Percentiles rank a stretch among this genome's conserved stretches.
phyloP scores from a whole-genome alignment of 2,113 vertebrate species.

The Martes martes region DNA sequence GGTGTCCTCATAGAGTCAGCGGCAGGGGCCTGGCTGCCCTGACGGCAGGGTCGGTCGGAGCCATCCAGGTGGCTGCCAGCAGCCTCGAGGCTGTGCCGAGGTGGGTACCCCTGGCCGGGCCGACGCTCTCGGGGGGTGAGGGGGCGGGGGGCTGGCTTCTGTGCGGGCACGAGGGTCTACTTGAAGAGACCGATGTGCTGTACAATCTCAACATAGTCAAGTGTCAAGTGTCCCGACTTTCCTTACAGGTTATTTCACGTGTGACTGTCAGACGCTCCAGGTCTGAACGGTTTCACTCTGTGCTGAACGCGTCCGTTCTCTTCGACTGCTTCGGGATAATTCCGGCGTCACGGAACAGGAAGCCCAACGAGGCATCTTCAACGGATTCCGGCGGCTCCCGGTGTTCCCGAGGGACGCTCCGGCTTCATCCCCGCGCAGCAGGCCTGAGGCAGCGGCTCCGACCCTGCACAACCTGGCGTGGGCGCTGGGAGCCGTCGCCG shows the following conservation, averaged over 20 bases:
- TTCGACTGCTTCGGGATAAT: not conserved
- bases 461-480: not conserved
- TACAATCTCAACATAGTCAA: not conserved
- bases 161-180: accelerated
- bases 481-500: accelerated
- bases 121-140: not conserved
- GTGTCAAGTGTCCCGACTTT: too few relatives aligned
- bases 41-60: accelerated
- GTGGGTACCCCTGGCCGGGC: not conserved
- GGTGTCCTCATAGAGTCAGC: not conserved
- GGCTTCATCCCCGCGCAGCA: accelerated
- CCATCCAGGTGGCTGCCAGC: too few relatives aligned
- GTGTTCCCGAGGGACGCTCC: too few relatives aligned
- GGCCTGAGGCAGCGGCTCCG: too few relatives aligned
- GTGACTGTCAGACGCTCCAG: not conserved
- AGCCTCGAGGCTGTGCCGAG: too few relatives aligned
- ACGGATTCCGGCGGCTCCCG: too few relatives aligned
- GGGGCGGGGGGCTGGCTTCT: accelerated
- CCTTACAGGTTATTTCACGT: not conserved
- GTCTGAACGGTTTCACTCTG: not conserved
- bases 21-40: not conserved
- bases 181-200: accelerated
- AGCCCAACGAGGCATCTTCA: too few relatives aligned
- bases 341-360: not conserved
- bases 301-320: not conserved